Percentiles rank a stretch among this genome's conserved stretches.
These are phyloP conservation scores for Neosilurus hyrtlii DNA, from an alignment of 2,797 vertebrate species.

Conservation along the genomic window DNA sequence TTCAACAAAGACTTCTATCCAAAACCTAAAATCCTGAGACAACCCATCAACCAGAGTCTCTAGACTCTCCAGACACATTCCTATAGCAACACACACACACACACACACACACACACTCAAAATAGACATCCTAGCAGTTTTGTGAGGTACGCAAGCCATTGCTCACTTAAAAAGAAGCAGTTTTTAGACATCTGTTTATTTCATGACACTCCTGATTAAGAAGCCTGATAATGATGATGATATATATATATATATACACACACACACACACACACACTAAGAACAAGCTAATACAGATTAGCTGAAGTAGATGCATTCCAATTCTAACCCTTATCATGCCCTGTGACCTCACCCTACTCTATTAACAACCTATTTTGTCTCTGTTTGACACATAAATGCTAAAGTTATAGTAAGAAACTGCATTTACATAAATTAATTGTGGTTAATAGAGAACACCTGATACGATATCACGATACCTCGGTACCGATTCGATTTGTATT, in stretches of 20 bases:
- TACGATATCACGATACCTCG: no score
- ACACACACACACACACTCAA: constrained; percentile 12
- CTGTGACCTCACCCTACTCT: constrained; percentile 48
- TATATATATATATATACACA: constrained; percentile 25
- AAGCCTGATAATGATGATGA: constrained; percentile 39
- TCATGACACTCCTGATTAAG: constrained; percentile 31
- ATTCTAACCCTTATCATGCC: constrained; percentile 49
- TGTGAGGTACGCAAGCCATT: not conserved
- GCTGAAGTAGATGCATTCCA: constrained; percentile 4
- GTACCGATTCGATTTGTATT: no score
- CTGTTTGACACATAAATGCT: not conserved
- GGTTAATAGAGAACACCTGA: not conserved
- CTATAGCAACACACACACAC: constrained; percentile 3
- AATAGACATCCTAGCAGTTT: constrained; percentile 27
- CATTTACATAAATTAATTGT: constrained; percentile 53
- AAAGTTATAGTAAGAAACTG: constrained; percentile 60
- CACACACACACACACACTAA: constrained; percentile 8
- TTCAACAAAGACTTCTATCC: constrained; percentile 76
- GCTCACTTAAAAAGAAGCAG: constrained; percentile 16
- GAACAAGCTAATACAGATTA: constrained; percentile 21
- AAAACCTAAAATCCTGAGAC: constrained; percentile 64
- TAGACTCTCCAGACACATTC: constrained; percentile 62
- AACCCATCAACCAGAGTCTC: constrained; percentile 67
- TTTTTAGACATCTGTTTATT: constrained; percentile 22
- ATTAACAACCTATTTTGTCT: not conserved